Conservation (phyloP, 2,888 invertebrate species). For the Plagiodera versicolora region DNA sequence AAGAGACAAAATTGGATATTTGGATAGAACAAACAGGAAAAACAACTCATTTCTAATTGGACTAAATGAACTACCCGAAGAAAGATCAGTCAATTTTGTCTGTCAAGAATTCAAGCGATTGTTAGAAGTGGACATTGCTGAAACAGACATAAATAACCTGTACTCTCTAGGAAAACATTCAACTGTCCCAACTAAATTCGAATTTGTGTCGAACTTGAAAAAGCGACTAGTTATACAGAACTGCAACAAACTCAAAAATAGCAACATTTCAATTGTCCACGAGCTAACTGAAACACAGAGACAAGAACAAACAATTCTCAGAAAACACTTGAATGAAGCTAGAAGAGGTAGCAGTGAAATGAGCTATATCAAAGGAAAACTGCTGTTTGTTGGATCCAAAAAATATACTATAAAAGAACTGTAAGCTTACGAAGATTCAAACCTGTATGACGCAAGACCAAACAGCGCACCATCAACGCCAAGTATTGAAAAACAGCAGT, state of each 20-base stretch:
- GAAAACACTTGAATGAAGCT: not conserved
- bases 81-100: not conserved
- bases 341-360: not conserved
- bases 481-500: not conserved
- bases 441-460: not conserved
- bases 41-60: slow-evolving; percentile 1
- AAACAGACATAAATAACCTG: not conserved
- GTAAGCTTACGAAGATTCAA: not conserved
- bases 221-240: not conserved
- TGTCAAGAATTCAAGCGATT: not conserved
- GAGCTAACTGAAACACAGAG: not conserved
- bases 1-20: slow-evolving; percentile 4
- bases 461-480: not conserved
- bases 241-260: not conserved
- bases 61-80: not conserved
- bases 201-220: not conserved
- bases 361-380: not conserved
- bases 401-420: not conserved
- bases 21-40: slow-evolving; percentile 4
- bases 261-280: not conserved
- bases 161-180: not conserved
- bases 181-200: not conserved
- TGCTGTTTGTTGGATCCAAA: not conserved
- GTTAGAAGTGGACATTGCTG: not conserved
- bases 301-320: not conserved